phyloP scores from a whole-genome alignment of 1,140 invertebrate species.

The Bombus consobrinus region DNA sequence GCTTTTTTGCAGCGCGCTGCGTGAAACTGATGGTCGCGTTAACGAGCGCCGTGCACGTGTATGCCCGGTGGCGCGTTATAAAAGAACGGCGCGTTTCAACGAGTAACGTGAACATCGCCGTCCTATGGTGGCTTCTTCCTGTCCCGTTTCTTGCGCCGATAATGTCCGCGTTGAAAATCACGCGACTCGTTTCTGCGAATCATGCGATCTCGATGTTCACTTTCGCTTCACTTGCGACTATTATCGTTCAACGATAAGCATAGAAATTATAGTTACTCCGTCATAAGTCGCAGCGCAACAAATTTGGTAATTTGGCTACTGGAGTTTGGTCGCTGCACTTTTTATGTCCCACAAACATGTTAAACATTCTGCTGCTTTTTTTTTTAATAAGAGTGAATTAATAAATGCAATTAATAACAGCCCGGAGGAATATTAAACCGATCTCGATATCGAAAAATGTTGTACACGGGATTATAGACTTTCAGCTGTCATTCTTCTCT shows the following conservation, averaged over 20 bases:
- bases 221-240: not conserved
- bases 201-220: no score
- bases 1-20: constrained; percentile 46
- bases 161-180: not conserved
- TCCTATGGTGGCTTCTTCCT: constrained; percentile 28
- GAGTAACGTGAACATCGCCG: constrained; percentile 43
- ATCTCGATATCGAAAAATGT: no score
- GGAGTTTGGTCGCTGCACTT: not conserved
- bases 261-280: not conserved
- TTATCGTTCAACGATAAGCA: not conserved
- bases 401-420: no score
- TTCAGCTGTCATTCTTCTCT: no score
- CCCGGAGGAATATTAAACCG: no score
- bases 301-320: not conserved
- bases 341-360: not conserved
- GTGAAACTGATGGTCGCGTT: constrained; percentile 64
- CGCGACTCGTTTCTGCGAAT: not conserved
- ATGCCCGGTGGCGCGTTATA: constrained; percentile 52
- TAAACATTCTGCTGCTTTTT: not conserved
- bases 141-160: constrained; percentile 11
- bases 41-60: constrained; percentile 60
- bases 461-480: no score
- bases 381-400: no score
- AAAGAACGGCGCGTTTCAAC: constrained; percentile 60
- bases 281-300: not conserved